Evolutionary conservation across 2,113 vertebrate species (phyloP).

Genomic region (Pangasianodon hypophthalmus): DNA sequence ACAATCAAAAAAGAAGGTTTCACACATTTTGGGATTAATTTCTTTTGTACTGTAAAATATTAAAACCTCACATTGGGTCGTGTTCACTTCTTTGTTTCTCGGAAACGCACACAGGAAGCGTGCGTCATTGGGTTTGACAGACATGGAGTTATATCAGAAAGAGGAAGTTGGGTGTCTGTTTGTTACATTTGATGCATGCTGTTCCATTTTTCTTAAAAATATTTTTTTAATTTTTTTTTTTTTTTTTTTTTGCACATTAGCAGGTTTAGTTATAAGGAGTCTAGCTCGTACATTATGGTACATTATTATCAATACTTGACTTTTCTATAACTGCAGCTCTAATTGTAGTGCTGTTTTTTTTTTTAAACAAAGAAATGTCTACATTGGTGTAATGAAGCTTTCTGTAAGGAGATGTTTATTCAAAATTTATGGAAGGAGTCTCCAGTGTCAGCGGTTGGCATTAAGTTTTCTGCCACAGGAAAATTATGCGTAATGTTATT

Average conservation of each 20-base stretch:
- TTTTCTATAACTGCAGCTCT: not conserved
- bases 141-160: not conserved
- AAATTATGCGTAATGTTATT: not conserved
- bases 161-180: slow-evolving; percentile 12
- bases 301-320: not conserved
- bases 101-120: slow-evolving; percentile 34
- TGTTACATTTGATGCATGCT: not conserved
- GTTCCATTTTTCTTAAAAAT: not conserved
- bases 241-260: not conserved
- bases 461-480: not conserved
- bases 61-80: not conserved
- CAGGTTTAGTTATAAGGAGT: not conserved
- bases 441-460: not conserved
- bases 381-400: too few relatives aligned
- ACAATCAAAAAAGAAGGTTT: not conserved
- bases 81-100: not conserved
- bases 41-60: not conserved
- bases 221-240: too few relatives aligned
- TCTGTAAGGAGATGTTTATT: too few relatives aligned
- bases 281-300: not conserved
- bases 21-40: not conserved
- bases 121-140: not conserved
- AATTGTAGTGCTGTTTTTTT: not conserved
- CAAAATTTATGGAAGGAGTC: not conserved
- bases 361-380: too few relatives aligned